Evolutionary conservation across 2,113 vertebrate species (phyloP).

Genomic region (Proterorhinus semilunaris): DNA sequence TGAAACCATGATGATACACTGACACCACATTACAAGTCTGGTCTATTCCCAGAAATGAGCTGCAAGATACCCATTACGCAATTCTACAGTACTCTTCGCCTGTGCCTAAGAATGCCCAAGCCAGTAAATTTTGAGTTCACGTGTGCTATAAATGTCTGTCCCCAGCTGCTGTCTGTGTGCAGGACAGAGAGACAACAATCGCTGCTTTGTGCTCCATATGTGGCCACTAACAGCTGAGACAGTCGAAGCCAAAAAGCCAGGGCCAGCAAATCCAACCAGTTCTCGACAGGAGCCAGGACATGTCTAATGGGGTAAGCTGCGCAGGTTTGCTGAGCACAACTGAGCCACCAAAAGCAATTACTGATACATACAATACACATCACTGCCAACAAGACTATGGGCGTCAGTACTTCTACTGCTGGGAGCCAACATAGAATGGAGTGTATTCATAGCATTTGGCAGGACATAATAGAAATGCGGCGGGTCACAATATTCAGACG

Average conservation of each 20-base stretch:
- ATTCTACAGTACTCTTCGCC: slow-evolving; percentile 1
- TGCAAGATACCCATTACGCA: not conserved
- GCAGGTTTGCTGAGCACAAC: not conserved
- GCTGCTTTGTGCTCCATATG: slow-evolving; percentile 23
- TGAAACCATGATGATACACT: not conserved
- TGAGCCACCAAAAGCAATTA: not conserved
- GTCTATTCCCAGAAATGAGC: not conserved
- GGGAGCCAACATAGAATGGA: too few relatives aligned
- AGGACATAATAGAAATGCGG: too few relatives aligned
- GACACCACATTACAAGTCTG: not conserved
- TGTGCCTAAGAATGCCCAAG: not conserved
- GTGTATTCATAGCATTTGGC: too few relatives aligned
- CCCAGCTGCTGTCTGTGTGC: slow-evolving; percentile 29
- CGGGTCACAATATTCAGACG: too few relatives aligned
- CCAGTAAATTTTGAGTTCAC: slow-evolving; percentile 4
- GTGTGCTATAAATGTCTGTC: slow-evolving; percentile 17
- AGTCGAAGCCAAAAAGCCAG: slow-evolving; percentile 4
- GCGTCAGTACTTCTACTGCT: too few relatives aligned
- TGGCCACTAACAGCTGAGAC: slow-evolving; percentile 26
- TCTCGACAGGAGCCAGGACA: slow-evolving; percentile 1
- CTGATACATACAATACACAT: too few relatives aligned
- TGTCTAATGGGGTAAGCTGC: not conserved
- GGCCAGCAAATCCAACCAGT: not conserved
- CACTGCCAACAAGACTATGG: not conserved
- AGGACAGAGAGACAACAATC: slow-evolving; percentile 4